A percentile compares a stretch with the other conserved stretches of the same genome.
These are phyloP conservation scores for Sardina pilchardus DNA, from an alignment of 2,113 vertebrate species.

Conservation along the genomic window DNA sequence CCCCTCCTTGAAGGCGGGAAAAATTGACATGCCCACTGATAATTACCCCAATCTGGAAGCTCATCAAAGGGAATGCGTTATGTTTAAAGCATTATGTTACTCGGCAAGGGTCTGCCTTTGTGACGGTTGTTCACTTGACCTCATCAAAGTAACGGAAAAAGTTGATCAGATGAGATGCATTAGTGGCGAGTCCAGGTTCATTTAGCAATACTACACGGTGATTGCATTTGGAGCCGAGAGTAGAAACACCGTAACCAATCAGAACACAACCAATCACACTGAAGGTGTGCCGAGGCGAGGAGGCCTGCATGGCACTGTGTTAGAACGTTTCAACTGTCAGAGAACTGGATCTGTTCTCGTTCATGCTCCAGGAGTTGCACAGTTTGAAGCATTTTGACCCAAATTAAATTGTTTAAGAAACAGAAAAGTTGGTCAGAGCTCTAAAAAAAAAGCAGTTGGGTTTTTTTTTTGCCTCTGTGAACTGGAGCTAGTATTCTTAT, in stretches of 20 bases:
- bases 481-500: too few species aligned
- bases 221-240: neutral
- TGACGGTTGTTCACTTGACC: constrained; percentile 12
- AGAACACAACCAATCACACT: neutral
- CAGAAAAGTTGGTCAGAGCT: too few species aligned
- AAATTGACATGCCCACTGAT: neutral
- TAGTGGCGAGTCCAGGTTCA: neutral
- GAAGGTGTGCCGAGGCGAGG: neutral
- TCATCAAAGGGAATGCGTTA: neutral
- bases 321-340: too few species aligned
- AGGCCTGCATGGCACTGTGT: neutral
- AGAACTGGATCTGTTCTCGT: too few species aligned
- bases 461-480: too few species aligned
- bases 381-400: too few species aligned
- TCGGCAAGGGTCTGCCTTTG: neutral
- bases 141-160: neutral
- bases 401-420: too few species aligned
- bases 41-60: neutral
- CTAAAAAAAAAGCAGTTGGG: too few species aligned
- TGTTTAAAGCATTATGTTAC: constrained; percentile 16
- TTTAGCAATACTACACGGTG: neutral
- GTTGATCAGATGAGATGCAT: constrained; percentile 2
- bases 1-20: neutral
- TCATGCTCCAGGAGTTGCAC: too few species aligned
- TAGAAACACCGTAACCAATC: neutral